A percentile compares a stretch with the other conserved stretches of the same genome.
Evolutionary conservation across 2,797 vertebrate genomes (phyloP).

Genomic region (Sebastiscus tertius): DNA sequence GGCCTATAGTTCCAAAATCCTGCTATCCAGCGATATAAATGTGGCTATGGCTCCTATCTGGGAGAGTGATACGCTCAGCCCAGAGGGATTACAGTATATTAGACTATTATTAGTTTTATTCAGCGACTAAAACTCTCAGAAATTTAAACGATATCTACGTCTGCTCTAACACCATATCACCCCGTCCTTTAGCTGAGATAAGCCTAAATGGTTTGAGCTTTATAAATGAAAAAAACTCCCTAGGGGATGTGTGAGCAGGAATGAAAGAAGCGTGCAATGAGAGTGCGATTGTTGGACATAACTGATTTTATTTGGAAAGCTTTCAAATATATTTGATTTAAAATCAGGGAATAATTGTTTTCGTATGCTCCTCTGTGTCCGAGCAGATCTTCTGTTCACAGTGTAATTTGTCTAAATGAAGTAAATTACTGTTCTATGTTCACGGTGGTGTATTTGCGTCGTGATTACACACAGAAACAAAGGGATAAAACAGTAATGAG

Average conservation of each 20-base stretch:
- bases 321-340: not conserved
- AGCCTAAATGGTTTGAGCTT: not conserved
- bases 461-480: not conserved
- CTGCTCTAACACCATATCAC: not conserved
- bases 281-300: not conserved
- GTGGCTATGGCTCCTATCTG: not conserved
- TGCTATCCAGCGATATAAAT: not conserved
- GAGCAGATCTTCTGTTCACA: not conserved
- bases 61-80: not conserved
- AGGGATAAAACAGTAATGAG: not conserved
- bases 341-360: slow-evolving; percentile 3
- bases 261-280: not conserved
- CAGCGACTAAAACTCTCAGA: not conserved
- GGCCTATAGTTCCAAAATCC: not conserved
- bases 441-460: not conserved
- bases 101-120: slow-evolving; percentile 12
- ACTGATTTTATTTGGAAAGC: not conserved
- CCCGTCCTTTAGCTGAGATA: not conserved
- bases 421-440: not conserved
- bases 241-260: not conserved
- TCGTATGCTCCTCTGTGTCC: not conserved
- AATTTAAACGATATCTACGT: not conserved
- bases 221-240: not conserved
- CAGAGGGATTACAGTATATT: not conserved
- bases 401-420: slow-evolving; percentile 6